These are phyloP conservation scores for Gymnodraco acuticeps DNA, from an alignment of 2,797 vertebrate species.

Conservation along the genomic window DNA sequence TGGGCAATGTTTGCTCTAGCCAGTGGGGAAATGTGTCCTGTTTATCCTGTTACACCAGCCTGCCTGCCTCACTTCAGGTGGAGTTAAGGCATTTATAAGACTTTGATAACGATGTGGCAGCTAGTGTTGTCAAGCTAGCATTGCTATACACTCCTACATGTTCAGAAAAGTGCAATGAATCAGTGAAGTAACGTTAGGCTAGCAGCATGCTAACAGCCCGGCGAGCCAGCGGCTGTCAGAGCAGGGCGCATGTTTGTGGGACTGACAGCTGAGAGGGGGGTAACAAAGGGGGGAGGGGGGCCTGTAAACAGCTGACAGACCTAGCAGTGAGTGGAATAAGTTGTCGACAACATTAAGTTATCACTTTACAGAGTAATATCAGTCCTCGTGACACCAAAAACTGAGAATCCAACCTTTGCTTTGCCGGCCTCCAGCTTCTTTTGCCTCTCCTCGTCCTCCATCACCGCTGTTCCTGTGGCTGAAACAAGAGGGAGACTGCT, in stretches of 20 bases:
- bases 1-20: conserved; percentile 41
- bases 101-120: neutral
- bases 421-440: conserved; percentile 96
- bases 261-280: conserved; percentile 77
- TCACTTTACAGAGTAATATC: conserved; percentile 30
- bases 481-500: conserved; percentile 69
- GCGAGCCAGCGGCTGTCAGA: conserved; percentile 66
- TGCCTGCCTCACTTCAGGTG: conserved; percentile 53
- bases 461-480: conserved; percentile 81
- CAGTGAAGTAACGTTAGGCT: conserved; percentile 11
- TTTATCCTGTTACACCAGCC: conserved; percentile 83
- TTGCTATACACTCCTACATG: neutral
- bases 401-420: conserved; percentile 89
- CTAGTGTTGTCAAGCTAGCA: neutral
- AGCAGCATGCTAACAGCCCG: conserved; percentile 55
- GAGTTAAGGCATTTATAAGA: conserved; percentile 28
- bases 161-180: neutral
- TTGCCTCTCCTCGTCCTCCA: conserved; percentile 95
- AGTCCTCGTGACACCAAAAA: conserved; percentile 37
- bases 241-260: conserved; percentile 62
- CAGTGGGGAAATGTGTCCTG: conserved; percentile 63
- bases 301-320: conserved; percentile 65
- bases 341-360: conserved; percentile 14
- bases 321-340: conserved; percentile 33
- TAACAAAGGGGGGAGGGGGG: neutral